These are phyloP conservation scores for Dicentrarchus labrax DNA, from an alignment of 2,113 vertebrate genomes.

Conservation along the genomic window DNA sequence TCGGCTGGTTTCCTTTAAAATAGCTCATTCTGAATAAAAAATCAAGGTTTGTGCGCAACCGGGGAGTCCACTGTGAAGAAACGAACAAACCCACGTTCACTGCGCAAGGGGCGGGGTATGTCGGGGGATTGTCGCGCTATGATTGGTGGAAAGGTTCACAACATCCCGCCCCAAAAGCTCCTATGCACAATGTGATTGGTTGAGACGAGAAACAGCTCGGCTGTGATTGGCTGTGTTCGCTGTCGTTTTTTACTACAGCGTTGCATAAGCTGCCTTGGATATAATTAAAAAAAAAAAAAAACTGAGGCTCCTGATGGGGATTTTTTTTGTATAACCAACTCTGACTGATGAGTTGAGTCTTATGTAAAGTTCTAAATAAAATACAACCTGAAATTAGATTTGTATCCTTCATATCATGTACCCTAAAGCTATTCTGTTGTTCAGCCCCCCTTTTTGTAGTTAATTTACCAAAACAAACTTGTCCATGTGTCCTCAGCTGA, in stretches of 20 bases:
- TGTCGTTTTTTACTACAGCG: conserved; percentile 19
- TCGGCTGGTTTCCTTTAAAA: conserved; percentile 59
- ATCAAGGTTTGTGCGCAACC: conserved; percentile 18
- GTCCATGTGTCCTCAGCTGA: conserved; percentile 67
- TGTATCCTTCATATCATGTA: background rate
- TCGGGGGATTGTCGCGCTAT: accelerated
- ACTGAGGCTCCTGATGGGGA: background rate
- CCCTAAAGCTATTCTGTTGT: background rate
- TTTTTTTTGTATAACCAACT: background rate
- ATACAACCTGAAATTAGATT: background rate
- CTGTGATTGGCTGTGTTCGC: conserved; percentile 33
- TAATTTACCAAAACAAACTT: background rate
- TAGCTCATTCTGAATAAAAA: conserved; percentile 75
- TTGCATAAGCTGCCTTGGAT: conserved; percentile 58
- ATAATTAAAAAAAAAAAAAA: conserved; percentile 7
- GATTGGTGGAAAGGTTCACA: conserved; percentile 47
- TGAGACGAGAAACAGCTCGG: background rate
- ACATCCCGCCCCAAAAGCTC: conserved; percentile 25
- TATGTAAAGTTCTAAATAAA: background rate
- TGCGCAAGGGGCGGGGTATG: conserved; percentile 67
- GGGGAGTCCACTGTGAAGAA: conserved; percentile 28
- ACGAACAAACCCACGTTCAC: conserved; percentile 52
- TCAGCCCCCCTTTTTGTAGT: background rate
- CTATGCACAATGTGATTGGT: conserved; percentile 40
- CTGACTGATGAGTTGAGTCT: background rate